Evolutionary conservation across 2,113 vertebrate genomes (phyloP).

Genomic region (Scopus umbretta): DNA sequence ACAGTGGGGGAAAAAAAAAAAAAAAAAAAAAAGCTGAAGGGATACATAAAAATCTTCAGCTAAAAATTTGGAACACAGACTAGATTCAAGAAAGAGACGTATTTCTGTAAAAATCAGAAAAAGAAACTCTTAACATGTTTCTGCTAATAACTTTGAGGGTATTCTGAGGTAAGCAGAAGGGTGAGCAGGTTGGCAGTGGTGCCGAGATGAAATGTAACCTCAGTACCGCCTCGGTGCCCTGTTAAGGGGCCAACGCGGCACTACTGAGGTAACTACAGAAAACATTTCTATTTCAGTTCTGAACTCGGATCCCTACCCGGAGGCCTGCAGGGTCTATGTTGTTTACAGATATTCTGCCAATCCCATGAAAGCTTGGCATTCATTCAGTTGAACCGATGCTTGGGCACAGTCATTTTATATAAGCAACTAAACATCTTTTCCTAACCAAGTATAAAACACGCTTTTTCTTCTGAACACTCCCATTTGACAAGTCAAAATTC

Average conservation of each 20-base stretch:
- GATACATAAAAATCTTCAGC: neutral
- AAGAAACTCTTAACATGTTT: neutral
- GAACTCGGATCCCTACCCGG: neutral
- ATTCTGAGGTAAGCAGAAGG: neutral
- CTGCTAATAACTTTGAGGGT: neutral
- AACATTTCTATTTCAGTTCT: neutral
- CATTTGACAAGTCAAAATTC: neutral
- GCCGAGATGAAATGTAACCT: neutral
- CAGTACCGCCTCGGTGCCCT: neutral
- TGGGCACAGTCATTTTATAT: neutral
- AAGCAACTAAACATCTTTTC: neutral
- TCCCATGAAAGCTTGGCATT: neutral
- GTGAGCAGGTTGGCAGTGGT: neutral
- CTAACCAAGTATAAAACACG: neutral
- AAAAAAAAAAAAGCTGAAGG: neutral
- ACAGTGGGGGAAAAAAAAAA: too few relatives aligned
- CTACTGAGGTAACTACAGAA: neutral
- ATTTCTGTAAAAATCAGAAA: neutral
- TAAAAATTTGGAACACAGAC: neutral
- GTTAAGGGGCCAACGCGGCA: neutral
- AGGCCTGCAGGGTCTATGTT: neutral
- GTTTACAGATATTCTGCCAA: neutral
- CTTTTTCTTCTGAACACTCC: neutral
- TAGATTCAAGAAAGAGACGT: neutral
- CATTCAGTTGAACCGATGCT: neutral